Base-by-base conservation (phyloP, 2,888 invertebrate species). In the Dolomedes plantarius region DNA sequence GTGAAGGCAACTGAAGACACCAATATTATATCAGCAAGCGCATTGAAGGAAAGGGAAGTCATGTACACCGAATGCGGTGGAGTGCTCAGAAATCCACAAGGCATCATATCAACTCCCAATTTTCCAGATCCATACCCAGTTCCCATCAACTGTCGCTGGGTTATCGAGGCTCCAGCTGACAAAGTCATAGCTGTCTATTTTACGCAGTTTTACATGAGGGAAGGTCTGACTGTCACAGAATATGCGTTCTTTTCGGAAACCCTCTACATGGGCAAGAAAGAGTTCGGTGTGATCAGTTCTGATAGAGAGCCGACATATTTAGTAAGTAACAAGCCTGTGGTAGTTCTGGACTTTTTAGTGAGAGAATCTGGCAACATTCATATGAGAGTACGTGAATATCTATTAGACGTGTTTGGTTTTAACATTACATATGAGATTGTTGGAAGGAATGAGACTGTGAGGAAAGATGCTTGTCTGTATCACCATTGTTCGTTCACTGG, bases 401-500 rank as follows among this genome's bases (percentile, higher is more conserved):
- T 97, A 32, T 93, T 97, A 87, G 95, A 96, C 88, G 96, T 97
- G 46, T 97, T 95, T 90, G 97, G 97, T 16, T 97, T 98, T 92
- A 97, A 98, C 92, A 94, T 97, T 89, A 97, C 97, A 32, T 97
- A 97, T 91, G 96, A 97, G 90, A 94, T 97, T 89, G 92, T 93
- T 16, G 93, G 94, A 89, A 89, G 88, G 36, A 82, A 88, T 1
- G 88, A 89, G 6, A 76, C 88, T 0, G 72, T 89, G 2, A 75
- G 89, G 2, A 89, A 89, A 36, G 88, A 90, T 39, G 89, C 89
- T 3, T 97, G 97, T 91, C 95, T 95, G 87, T 94, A 96, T 82
- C 93, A 94, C 89, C 94, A 94, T 89, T 97, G 97, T 90, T 95
- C 96, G 0, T 95, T 95, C 89, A 93, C 96, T 16, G 97, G 97